Evolutionary conservation across 2,888 invertebrate genomes (phyloP).

Genomic region (Platynereis dumerilii): DNA sequence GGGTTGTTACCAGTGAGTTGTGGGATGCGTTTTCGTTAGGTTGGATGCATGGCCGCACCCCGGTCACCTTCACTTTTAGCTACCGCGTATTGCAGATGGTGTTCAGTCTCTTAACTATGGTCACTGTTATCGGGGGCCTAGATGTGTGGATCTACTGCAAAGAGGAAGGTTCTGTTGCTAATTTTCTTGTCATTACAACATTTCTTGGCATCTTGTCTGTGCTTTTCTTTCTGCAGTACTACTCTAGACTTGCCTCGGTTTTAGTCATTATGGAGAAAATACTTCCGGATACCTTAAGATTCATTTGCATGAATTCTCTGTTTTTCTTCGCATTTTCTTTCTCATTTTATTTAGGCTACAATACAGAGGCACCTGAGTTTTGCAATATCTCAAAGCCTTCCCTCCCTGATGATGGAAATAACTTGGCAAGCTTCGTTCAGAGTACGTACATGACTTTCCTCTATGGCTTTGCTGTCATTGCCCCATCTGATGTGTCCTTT

Average conservation of each 20-base stretch:
- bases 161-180: not conserved
- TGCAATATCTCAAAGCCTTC: not conserved
- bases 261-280: not conserved
- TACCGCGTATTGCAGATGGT: not conserved
- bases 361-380: not conserved
- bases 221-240: not conserved
- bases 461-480: not conserved
- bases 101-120: not conserved
- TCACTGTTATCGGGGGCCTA: not conserved
- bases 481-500: not conserved
- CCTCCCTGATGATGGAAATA: not conserved
- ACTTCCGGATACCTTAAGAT: not conserved
- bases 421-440: not conserved
- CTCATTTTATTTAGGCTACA: not conserved
- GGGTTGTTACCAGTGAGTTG: not conserved
- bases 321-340: conserved; percentile 2
- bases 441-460: not conserved
- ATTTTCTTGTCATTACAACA: not conserved
- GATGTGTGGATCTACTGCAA: not conserved
- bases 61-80: conserved; percentile 6
- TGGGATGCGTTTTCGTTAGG: not conserved
- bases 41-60: not conserved
- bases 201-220: not conserved
- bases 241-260: not conserved
- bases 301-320: not conserved